phyloP scores from a whole-genome alignment of 2,797 vertebrate species.

The Nasua narica region DNA sequence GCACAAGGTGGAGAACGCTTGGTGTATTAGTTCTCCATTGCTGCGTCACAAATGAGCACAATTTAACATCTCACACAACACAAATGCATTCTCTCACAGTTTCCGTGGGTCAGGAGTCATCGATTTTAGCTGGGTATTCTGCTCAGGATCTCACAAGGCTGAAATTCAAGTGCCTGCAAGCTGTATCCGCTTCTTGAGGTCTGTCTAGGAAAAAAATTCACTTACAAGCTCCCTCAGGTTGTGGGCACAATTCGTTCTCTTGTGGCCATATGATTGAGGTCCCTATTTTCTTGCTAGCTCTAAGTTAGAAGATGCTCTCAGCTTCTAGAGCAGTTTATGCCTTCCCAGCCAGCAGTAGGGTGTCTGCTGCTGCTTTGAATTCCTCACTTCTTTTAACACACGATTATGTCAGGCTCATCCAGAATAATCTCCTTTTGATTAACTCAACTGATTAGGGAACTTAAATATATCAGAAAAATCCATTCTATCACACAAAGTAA shows the following conservation, averaged over 20 bases:
- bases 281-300: background rate
- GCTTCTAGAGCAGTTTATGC: background rate
- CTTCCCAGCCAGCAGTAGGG: background rate
- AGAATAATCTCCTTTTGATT: background rate
- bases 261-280: background rate
- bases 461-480: background rate
- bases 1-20: background rate
- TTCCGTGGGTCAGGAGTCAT: fast-evolving
- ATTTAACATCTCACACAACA: background rate
- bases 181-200: background rate
- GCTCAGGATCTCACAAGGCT: background rate
- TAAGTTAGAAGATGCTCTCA: background rate
- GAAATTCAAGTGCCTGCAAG: background rate
- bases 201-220: background rate
- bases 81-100: background rate
- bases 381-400: background rate
- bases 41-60: background rate
- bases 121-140: background rate
- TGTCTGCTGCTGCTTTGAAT: background rate
- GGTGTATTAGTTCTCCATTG: background rate
- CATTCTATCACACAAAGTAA: background rate
- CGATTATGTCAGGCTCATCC: background rate
- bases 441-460: background rate
- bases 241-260: background rate
- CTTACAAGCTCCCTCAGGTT: background rate